phyloP scores from a whole-genome alignment of 2,797 vertebrate genomes.

The Liasis olivaceus region DNA sequence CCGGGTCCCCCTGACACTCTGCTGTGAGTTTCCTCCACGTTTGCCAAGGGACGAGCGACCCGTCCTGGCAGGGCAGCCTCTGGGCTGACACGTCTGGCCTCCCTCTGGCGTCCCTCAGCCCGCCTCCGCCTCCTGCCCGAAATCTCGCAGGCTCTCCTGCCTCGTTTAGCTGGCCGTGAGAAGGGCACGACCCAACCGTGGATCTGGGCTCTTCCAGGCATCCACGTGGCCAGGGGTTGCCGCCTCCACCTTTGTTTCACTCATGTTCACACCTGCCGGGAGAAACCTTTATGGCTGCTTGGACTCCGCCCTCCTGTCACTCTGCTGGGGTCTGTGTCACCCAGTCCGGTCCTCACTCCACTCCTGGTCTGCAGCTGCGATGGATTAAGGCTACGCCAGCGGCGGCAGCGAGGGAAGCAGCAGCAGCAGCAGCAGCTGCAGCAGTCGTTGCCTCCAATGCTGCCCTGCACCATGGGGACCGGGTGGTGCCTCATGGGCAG shows the following conservation, averaged over 20 bases:
- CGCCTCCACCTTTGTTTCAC: background rate
- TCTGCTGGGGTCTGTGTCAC: constrained; percentile 46
- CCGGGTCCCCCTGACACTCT: background rate
- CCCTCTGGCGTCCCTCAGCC: background rate
- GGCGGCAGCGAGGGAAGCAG: background rate
- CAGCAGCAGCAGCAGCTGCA: background rate
- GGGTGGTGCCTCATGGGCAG: constrained; percentile 21
- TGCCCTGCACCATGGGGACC: constrained; percentile 52
- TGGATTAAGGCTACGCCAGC: constrained; percentile 25
- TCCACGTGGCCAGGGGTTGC: background rate
- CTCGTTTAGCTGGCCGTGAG: too few species aligned
- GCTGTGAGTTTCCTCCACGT: background rate
- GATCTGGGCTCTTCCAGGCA: background rate
- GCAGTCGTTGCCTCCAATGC: background rate
- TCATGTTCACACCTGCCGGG: background rate
- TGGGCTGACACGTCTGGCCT: background rate
- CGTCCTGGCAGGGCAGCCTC: background rate
- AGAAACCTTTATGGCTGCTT: constrained; percentile 33
- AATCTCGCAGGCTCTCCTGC: background rate
- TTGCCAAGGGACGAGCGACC: background rate
- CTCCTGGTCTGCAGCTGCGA: constrained; percentile 6
- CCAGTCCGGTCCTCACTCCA: rapidly evolving
- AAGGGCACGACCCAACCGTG: rapidly evolving
- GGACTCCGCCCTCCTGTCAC: constrained; percentile 28
- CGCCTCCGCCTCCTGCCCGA: background rate